A percentile compares a stretch with the other conserved stretches of the same genome.
phyloP scores from a whole-genome alignment of 2,888 invertebrate species.

The Troglohyphantes excavatus region DNA sequence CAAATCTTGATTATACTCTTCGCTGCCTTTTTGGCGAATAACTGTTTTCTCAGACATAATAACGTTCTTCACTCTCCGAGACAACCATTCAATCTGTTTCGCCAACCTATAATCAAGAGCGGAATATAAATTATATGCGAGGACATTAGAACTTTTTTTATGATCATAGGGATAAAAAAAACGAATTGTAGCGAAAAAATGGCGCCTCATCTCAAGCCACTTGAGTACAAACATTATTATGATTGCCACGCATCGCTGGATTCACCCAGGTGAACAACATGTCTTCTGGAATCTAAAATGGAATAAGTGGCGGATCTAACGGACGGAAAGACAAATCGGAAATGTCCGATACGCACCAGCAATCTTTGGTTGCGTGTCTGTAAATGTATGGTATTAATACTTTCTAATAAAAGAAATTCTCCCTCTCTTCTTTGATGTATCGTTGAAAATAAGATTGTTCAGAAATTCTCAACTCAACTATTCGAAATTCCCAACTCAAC shows the following conservation, averaged over 20 bases:
- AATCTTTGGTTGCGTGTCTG: not conserved
- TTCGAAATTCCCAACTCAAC: not conserved
- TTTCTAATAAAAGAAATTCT: not conserved
- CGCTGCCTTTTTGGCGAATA: not conserved
- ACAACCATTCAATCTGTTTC: not conserved
- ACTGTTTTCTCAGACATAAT: not conserved
- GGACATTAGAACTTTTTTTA: not conserved
- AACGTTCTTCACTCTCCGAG: not conserved
- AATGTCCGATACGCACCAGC: not conserved
- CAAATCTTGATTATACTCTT: not conserved
- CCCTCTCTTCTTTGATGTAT: not conserved
- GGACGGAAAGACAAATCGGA: slow-evolving; percentile 1
- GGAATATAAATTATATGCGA: not conserved
- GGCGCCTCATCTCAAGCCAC: not conserved
- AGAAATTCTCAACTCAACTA: too few relatives aligned
- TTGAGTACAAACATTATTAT: not conserved
- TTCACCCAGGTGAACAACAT: slow-evolving; percentile 1
- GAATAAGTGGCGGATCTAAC: not conserved
- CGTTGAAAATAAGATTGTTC: not conserved
- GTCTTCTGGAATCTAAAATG: not conserved
- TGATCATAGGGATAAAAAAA: not conserved
- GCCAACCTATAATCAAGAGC: not conserved
- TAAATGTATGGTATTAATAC: not conserved
- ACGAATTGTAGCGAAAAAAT: not conserved
- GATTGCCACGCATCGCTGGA: not conserved